Evolutionary conservation across 2,797 vertebrate genomes (phyloP).

Genomic region (Micrastur ruficollis): DNA sequence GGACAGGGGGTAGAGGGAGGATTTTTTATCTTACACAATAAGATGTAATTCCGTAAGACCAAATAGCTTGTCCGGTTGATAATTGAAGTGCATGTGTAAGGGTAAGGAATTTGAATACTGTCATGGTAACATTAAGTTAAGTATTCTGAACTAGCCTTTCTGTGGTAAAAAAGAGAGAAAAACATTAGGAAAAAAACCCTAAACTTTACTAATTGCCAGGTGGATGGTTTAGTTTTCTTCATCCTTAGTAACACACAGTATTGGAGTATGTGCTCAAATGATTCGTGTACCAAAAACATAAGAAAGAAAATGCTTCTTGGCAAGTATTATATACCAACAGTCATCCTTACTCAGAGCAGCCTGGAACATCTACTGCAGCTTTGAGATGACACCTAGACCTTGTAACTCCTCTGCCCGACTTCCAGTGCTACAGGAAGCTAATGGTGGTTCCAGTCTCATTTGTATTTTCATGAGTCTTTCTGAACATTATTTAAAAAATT

Average conservation of each 20-base stretch:
- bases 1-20: too few species aligned
- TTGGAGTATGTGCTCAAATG: background rate
- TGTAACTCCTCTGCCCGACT: background rate
- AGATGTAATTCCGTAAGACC: background rate
- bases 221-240: background rate
- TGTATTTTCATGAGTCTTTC: background rate
- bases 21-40: background rate
- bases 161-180: background rate
- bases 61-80: background rate
- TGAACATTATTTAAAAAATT: background rate
- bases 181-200: background rate
- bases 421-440: background rate
- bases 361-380: background rate
- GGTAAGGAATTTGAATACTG: background rate
- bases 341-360: background rate
- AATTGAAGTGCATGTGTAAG: background rate
- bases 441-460: background rate
- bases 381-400: background rate
- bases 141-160: background rate
- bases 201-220: background rate
- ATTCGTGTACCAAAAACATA: background rate
- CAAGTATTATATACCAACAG: background rate
- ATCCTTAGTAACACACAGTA: background rate
- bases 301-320: background rate
- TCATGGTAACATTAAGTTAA: background rate